Conservation (phyloP, 2,797 vertebrate genomes). For the Schizopygopsis pylzovi region DNA sequence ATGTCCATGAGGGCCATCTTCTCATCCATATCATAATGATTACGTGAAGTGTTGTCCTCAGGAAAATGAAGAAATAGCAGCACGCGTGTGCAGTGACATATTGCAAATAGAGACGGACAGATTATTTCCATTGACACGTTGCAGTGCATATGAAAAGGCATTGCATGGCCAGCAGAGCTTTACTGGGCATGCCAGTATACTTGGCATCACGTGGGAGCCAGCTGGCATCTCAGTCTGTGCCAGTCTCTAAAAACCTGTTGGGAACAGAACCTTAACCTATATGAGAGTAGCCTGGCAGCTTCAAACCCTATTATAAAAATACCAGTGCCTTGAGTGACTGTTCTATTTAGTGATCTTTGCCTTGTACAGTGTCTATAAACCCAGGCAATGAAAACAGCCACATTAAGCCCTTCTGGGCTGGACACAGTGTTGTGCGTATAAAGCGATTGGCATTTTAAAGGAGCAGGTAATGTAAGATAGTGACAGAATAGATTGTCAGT, state of each 20-base stretch:
- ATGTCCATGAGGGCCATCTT: neutral
- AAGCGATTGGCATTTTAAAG: slow-evolving; percentile 42
- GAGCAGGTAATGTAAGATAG: slow-evolving; percentile 26
- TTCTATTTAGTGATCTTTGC: slow-evolving; percentile 76
- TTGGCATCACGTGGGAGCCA: slow-evolving; percentile 70
- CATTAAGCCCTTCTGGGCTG: slow-evolving; percentile 59
- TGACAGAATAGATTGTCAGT: slow-evolving; percentile 30
- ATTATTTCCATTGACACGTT: slow-evolving; percentile 45
- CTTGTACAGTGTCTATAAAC: slow-evolving; percentile 80
- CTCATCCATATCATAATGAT: neutral
- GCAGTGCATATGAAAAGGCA: slow-evolving; percentile 40
- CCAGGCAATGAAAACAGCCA: slow-evolving; percentile 77
- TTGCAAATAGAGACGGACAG: slow-evolving; percentile 23
- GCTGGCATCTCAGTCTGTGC: slow-evolving; percentile 70
- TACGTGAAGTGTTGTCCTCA: neutral
- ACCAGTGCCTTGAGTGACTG: slow-evolving; percentile 76
- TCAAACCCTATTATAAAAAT: slow-evolving; percentile 79
- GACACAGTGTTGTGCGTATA: slow-evolving; percentile 33
- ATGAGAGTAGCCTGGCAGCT: slow-evolving; percentile 76
- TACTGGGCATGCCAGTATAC: slow-evolving; percentile 63
- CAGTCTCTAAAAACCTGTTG: slow-evolving; percentile 67
- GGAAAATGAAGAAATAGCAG: neutral
- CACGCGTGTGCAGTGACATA: neutral
- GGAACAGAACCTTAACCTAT: slow-evolving; percentile 74
- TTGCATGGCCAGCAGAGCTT: slow-evolving; percentile 49